Conservation (phyloP, 2,797 vertebrate species). For the Darevskia mixta region DNA sequence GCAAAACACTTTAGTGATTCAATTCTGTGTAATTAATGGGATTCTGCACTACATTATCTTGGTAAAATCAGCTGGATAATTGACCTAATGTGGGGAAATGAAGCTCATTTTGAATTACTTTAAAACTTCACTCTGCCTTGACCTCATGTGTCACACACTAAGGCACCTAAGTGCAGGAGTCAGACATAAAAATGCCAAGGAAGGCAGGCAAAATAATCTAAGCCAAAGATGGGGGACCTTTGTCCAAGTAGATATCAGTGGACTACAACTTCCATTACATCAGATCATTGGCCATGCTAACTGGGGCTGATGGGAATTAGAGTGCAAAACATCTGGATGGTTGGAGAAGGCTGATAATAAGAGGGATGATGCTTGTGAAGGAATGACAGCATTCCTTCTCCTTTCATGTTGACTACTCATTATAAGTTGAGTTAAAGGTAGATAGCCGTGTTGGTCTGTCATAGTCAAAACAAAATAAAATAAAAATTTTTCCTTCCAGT, state of each 20-base stretch:
- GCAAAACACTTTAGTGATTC: not conserved
- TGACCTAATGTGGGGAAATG: conserved; percentile 23
- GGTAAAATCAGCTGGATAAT: conserved; percentile 9
- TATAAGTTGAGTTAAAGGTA: no score
- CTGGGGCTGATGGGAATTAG: not conserved
- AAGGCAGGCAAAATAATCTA: not conserved
- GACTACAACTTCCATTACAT: not conserved
- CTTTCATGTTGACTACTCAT: no score
- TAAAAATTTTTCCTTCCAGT: no score
- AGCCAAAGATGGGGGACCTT: not conserved
- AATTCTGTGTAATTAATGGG: conserved; percentile 11
- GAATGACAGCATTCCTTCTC: not conserved
- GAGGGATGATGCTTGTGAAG: not conserved
- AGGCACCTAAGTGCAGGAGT: conserved; percentile 3
- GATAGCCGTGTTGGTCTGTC: no score
- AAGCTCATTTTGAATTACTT: conserved; percentile 37
- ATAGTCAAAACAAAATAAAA: no score
- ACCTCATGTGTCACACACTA: conserved; percentile 11
- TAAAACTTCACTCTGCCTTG: conserved; percentile 44
- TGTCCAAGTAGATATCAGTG: not conserved
- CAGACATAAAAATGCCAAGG: conserved; percentile 22
- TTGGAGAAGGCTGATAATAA: not conserved
- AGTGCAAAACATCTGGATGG: not conserved
- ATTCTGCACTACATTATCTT: conserved; percentile 19
- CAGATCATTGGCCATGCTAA: not conserved